These are phyloP conservation scores for Oncorhynchus kisutch DNA, from an alignment of 2,113 vertebrate genomes.

Conservation along the genomic window DNA sequence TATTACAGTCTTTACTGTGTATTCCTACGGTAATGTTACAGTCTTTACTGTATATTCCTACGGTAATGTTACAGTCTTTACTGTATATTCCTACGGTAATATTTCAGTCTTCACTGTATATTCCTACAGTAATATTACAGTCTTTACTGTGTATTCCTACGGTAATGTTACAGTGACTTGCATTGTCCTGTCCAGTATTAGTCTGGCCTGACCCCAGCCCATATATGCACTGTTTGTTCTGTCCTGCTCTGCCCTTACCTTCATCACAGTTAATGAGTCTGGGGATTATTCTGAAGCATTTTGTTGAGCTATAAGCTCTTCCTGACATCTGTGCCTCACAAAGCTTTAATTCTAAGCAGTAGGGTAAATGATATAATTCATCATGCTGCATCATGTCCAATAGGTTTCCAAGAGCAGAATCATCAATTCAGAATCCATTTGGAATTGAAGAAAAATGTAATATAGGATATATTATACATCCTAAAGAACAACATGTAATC, in stretches of 20 bases:
- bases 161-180: not conserved
- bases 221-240: not conserved
- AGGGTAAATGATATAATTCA: conserved; percentile 11
- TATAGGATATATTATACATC: not conserved
- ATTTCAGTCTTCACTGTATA: too few species aligned
- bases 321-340: conserved; percentile 79
- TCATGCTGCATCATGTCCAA: not conserved
- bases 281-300: conserved; percentile 74
- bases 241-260: conserved; percentile 40
- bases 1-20: not conserved
- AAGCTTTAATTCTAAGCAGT: conserved; percentile 65
- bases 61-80: too few species aligned
- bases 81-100: too few species aligned
- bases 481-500: too few species aligned
- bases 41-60: too few species aligned
- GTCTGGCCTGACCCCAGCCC: not conserved
- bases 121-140: too few species aligned
- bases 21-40: too few species aligned
- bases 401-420: not conserved
- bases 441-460: not conserved
- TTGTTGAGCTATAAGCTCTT: conserved; percentile 72
- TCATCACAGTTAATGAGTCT: conserved; percentile 61
- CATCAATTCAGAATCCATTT: not conserved
- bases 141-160: too few species aligned
- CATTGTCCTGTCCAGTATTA: not conserved